Base-by-base conservation (phyloP, 2,113 vertebrate species). In the Spea multiplicata region DNA sequence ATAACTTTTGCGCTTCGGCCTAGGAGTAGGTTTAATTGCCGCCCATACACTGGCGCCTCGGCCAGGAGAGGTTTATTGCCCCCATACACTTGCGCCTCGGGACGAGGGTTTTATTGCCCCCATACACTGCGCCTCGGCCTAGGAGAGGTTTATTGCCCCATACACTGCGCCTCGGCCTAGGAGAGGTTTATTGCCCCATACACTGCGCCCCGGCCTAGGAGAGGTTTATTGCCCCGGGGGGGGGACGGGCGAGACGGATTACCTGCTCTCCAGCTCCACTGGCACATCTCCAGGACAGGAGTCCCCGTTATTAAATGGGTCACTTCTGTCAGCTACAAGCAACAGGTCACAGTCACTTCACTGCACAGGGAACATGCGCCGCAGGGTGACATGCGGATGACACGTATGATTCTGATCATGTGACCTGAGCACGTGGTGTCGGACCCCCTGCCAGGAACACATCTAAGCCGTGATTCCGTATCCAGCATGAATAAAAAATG, bases 241-340 rank as follows among this genome's bases (percentile, higher is more conserved):
- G 6, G 30, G 30, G 49, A 50, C 0, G 14, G 86, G 86, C 47
- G 13, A 87, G 84, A 80, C 74, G 83, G 87, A 85, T 90, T 90
- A 89, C 88, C 89, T 90, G 89, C 85, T 89, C 89, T 90, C 88
- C 89, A 89, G 88, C 89, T 90, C 89, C 89, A 89, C 82, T 90
- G 89, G 87, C 89, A 89, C 88, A 90, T 88, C 86, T 90, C 89
- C 87, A 90, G 88, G 85, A 89, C 89, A 86, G 89, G 89, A 85
- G 88, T 87, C 88, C 89, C 89, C 87, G 89, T 89, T 88, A 90
- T 89, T 90, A 90, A 88, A 87, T 90, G 88, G 86, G 89, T 90
- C 89, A 90, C 89, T 88, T 90, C 89, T 89, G 88, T 89, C 86
- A 90, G 89, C 89, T 90, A 81, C 83, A 89, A 90, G 89, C 87